phyloP scores from a whole-genome alignment of 2,113 vertebrate genomes.

The Athene noctua region DNA sequence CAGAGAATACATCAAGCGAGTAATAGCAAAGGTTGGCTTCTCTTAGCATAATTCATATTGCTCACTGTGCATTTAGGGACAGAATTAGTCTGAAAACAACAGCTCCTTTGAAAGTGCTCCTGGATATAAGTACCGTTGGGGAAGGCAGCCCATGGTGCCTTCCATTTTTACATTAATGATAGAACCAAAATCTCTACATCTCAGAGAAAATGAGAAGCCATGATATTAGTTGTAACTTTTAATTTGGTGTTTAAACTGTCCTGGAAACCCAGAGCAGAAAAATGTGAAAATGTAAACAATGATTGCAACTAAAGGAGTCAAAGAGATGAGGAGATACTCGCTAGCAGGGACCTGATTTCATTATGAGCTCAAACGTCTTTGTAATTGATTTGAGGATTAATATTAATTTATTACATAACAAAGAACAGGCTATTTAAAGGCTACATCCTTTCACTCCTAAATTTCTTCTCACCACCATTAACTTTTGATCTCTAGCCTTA shows the following conservation, averaged over 20 bases:
- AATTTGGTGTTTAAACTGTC: neutral
- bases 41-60: neutral
- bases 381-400: neutral
- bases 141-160: fast-evolving
- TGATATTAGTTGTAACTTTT: neutral
- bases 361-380: neutral
- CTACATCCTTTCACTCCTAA: neutral
- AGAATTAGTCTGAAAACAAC: neutral
- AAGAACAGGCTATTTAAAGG: neutral
- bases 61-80: neutral
- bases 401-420: neutral
- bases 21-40: neutral
- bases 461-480: neutral
- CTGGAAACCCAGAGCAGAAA: neutral
- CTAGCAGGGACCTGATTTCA: neutral
- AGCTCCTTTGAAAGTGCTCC: neutral
- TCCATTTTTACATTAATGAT: neutral
- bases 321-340: neutral
- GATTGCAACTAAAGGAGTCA: neutral
- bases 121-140: fast-evolving
- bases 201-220: neutral
- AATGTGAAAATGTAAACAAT: neutral
- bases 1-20: neutral
- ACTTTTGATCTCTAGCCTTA: neutral
- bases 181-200: neutral